Evolutionary conservation across 1,140 invertebrate species (phyloP).

Genomic region (Cyclargus thomasi): DNA sequence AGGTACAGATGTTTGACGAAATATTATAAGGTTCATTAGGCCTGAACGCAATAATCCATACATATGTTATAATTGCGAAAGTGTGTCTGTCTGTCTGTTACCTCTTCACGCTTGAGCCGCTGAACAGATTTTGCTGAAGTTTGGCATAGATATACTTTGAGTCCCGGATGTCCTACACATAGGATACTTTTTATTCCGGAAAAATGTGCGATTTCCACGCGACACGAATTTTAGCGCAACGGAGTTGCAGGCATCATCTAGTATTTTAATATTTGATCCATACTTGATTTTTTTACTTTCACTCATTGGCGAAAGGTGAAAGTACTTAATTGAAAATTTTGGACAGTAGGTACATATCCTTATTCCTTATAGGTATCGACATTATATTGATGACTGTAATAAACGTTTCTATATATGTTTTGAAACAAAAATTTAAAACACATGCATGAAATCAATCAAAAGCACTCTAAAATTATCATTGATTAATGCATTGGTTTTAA

Average conservation of each 20-base stretch:
- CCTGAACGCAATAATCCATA: too few species aligned
- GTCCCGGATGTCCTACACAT: too few species aligned
- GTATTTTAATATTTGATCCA: not conserved
- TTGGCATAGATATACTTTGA: too few species aligned
- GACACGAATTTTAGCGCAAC: too few species aligned
- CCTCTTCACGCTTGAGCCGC: too few species aligned
- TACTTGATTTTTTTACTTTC: not conserved
- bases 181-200: too few species aligned
- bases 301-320: conserved; percentile 8
- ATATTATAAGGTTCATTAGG: not conserved
- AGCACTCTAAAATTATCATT: not conserved
- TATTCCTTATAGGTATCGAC: not conserved
- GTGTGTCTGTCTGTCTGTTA: too few species aligned
- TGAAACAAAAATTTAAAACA: not conserved
- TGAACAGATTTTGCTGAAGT: too few species aligned
- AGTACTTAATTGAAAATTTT: not conserved
- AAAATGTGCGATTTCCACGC: too few species aligned
- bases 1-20: not conserved
- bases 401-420: not conserved
- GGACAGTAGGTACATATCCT: not conserved
- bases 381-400: not conserved
- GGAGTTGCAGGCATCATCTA: too few species aligned
- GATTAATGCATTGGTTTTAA: conserved; percentile 1
- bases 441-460: not conserved
- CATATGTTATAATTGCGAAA: too few species aligned